Conservation (phyloP, 2,797 vertebrate genomes). For the Naso thynnoides region DNA sequence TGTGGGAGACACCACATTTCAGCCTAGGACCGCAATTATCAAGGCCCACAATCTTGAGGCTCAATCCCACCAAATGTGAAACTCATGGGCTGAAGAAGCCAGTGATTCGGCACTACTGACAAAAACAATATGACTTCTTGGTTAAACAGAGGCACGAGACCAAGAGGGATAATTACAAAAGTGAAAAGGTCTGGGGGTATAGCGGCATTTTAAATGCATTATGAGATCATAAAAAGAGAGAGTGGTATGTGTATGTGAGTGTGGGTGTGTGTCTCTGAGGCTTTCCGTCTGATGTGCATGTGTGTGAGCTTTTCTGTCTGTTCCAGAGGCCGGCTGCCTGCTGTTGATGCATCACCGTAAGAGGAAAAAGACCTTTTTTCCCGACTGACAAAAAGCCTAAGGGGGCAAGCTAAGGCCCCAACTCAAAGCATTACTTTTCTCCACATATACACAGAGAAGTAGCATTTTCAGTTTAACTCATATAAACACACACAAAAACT, state of each 20-base stretch:
- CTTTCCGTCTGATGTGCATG: constrained; percentile 12
- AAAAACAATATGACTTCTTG: constrained; percentile 34
- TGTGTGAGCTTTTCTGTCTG: constrained; percentile 13
- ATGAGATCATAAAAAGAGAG: constrained; percentile 45
- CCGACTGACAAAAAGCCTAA: constrained; percentile 55
- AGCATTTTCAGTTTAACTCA: constrained; percentile 26
- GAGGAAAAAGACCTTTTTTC: constrained; percentile 56
- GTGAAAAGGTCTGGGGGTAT: constrained; percentile 26
- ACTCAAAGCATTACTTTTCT: constrained; percentile 54
- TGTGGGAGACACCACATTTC: constrained; percentile 59
- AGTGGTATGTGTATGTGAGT: constrained; percentile 18
- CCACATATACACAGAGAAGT: constrained; percentile 17
- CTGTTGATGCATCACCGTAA: constrained; percentile 64
- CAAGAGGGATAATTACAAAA: constrained; percentile 43
- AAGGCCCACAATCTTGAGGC: constrained; percentile 50
- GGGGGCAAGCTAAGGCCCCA: constrained; percentile 48
- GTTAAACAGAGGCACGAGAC: constrained; percentile 42
- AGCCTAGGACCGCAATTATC: constrained; percentile 74
- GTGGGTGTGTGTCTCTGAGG: not conserved
- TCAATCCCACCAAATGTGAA: constrained; percentile 57
- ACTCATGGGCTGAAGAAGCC: constrained; percentile 32
- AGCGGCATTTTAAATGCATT: constrained; percentile 35
- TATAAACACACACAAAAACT: constrained; percentile 50
- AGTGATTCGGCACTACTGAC: constrained; percentile 64
- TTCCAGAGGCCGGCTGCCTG: constrained; percentile 37